Percentiles rank a stretch among this genome's conserved stretches.
Evolutionary conservation across 1,140 invertebrate species (phyloP).

Genomic region (Listronotus oregonensis): DNA sequence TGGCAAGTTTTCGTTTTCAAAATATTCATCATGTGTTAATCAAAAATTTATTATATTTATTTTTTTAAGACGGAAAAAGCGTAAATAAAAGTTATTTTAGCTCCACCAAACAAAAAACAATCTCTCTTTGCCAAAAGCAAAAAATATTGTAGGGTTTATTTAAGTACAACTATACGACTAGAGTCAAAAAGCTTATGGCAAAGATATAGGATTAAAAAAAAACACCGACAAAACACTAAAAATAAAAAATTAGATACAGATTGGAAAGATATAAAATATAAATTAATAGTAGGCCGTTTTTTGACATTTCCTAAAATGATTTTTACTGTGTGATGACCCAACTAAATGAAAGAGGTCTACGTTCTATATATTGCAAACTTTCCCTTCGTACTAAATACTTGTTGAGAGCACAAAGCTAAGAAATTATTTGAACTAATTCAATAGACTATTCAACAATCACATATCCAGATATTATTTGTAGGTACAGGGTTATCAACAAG

Average conservation of each 20-base stretch:
- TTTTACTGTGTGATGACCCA: background rate
- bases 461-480: too few relatives aligned
- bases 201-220: background rate
- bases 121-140: background rate
- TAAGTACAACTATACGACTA: slow-evolving; percentile 28
- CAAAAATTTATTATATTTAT: too few relatives aligned
- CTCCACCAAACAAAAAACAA: background rate
- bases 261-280: slow-evolving; percentile 4
- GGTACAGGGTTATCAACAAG: too few relatives aligned
- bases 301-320: slow-evolving; percentile 6
- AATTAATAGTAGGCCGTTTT: slow-evolving; percentile 22
- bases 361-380: slow-evolving; percentile 11
- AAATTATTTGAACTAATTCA: too few relatives aligned
- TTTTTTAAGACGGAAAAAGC: too few relatives aligned
- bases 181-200: slow-evolving; percentile 2
- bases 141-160: background rate
- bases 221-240: background rate
- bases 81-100: too few relatives aligned
- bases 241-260: background rate
- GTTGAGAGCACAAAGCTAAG: background rate
- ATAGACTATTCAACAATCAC: too few relatives aligned
- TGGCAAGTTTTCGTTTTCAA: too few relatives aligned
- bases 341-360: slow-evolving; percentile 13
- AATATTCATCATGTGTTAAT: too few relatives aligned
- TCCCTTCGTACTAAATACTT: background rate